Conservation (phyloP, 2,888 invertebrate species). For the Bombylius discolor region DNA sequence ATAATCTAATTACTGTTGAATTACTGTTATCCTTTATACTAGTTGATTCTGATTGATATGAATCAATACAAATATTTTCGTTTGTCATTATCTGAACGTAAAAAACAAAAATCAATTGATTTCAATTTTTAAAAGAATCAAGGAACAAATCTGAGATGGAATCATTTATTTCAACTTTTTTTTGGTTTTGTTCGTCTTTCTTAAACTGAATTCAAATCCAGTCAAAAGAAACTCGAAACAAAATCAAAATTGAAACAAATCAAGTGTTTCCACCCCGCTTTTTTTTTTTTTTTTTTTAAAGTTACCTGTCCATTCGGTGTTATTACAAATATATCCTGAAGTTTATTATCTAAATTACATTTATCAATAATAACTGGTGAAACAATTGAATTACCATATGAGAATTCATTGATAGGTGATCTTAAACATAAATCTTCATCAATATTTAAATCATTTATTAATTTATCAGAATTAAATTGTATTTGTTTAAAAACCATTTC, state of each 20-base stretch:
- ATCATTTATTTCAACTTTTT: too few relatives aligned
- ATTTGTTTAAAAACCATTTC: slow-evolving; percentile 25
- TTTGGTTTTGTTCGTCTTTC: too few relatives aligned
- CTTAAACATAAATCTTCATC: slow-evolving; percentile 29
- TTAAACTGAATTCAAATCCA: too few relatives aligned
- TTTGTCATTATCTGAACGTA: slow-evolving; percentile 60
- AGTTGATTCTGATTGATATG: slow-evolving; percentile 32
- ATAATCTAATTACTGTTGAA: slow-evolving; percentile 26
- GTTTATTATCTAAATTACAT: slow-evolving; percentile 25
- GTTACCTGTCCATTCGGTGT: slow-evolving; percentile 42
- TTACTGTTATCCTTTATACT: slow-evolving; percentile 18
- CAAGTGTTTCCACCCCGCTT: too few relatives aligned
- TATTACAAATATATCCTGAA: slow-evolving; percentile 56
- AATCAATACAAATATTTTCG: slow-evolving; percentile 75
- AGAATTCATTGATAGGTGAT: slow-evolving; percentile 22
- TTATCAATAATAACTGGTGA: slow-evolving; percentile 27
- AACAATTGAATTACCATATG: slow-evolving; percentile 19
- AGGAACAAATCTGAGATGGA: too few relatives aligned
- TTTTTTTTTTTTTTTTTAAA: neutral
- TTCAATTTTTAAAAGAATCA: too few relatives aligned
- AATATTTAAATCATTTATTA: slow-evolving; percentile 24
- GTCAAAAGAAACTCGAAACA: too few relatives aligned
- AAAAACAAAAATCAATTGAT: neutral
- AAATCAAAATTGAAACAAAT: too few relatives aligned
- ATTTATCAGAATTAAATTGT: slow-evolving; percentile 20